Evolutionary conservation across 92 coral and sea anemone species (phyloP), one percentile per base, ranked within the genome.

Genomic region (Porites cylindrica): DNA sequence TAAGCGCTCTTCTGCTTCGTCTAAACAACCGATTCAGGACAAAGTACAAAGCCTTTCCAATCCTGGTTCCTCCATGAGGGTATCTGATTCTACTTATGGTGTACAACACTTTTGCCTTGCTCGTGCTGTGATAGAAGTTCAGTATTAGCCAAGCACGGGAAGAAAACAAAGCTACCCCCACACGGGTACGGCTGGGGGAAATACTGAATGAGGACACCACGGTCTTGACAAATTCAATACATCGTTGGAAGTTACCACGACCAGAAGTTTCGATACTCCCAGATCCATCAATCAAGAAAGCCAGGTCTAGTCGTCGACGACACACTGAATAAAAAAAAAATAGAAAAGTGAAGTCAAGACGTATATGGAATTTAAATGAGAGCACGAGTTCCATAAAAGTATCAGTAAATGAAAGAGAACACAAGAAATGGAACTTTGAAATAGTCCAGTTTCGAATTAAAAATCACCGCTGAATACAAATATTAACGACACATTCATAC

Each of bases 51-150:
- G 96, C 98, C 38, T 51, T 69, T 24, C 98, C 99, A 51, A 96
- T 96, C 61, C 86, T 87, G 17, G 99, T 96, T 67, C 96, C 96
- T 70, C 97, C 93, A 12, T 88, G 85, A 65, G 99, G 99, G 71
- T 96, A 96, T 66, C 94, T 74, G 23, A 91, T 91, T 11, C 79
- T 51, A 9, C 82, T 51, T n/a, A 91, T 61, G 4, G 86, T 89
- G 21, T 53, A 38, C 18, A 77, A 43, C 21, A 91, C 84, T 24
- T 62, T 38, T 7, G 47, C 78, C 13, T 87, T 77, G 63, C 75
- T 80, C 29, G n/a, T 67, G 77, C 90, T 82, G 10, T 64, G 80
- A 51, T 83, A 20, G 53, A 91, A 82, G 63, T 78, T 80, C 21
- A 91, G 75, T 23, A 82, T 79, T 60, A 72, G 63, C 52, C 79